These are phyloP conservation scores for Camponotus vicinus DNA, from an alignment of 1,140 invertebrate species.

Conservation along the genomic window DNA sequence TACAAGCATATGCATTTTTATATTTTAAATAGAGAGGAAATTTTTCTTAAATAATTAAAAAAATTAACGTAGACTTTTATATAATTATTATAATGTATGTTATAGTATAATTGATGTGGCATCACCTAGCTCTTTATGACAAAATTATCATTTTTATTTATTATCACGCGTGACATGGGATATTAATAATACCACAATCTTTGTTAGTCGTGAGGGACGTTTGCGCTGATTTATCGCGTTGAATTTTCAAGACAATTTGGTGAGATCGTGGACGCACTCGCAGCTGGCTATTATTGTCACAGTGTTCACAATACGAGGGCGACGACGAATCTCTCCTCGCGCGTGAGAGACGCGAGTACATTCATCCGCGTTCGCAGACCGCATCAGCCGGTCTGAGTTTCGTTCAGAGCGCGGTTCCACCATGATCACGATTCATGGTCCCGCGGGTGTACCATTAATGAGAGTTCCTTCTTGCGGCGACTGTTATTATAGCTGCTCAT, in stretches of 20 bases:
- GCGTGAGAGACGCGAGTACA: slow-evolving; percentile 72
- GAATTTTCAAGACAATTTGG: slow-evolving; percentile 48
- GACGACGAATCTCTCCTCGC: slow-evolving; percentile 56
- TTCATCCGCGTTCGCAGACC: slow-evolving; percentile 79
- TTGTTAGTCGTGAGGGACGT: slow-evolving; percentile 7
- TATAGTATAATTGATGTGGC: not conserved
- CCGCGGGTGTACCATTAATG: slow-evolving; percentile 84
- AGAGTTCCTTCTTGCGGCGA: slow-evolving; percentile 76
- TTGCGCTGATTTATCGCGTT: slow-evolving; percentile 39
- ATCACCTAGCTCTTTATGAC: not conserved
- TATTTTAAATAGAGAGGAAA: too few relatives aligned
- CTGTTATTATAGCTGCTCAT: slow-evolving; percentile 85
- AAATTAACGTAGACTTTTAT: not conserved
- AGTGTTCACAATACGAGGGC: slow-evolving; percentile 63
- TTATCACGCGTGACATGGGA: not conserved
- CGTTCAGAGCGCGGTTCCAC: slow-evolving; percentile 78
- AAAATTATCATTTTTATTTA: slow-evolving; percentile 32
- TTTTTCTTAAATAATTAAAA: too few relatives aligned
- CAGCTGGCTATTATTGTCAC: slow-evolving; percentile 75
- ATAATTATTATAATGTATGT: not conserved
- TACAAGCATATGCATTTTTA: too few relatives aligned
- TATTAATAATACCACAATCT: slow-evolving; percentile 28
- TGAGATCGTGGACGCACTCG: slow-evolving; percentile 57
- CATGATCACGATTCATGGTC: slow-evolving; percentile 83
- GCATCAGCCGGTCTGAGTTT: slow-evolving; percentile 52